Percentiles rank a stretch among this genome's conserved stretches.
Conservation (phyloP, 2,797 vertebrate genomes). For the Peromyscus aztecus region DNA sequence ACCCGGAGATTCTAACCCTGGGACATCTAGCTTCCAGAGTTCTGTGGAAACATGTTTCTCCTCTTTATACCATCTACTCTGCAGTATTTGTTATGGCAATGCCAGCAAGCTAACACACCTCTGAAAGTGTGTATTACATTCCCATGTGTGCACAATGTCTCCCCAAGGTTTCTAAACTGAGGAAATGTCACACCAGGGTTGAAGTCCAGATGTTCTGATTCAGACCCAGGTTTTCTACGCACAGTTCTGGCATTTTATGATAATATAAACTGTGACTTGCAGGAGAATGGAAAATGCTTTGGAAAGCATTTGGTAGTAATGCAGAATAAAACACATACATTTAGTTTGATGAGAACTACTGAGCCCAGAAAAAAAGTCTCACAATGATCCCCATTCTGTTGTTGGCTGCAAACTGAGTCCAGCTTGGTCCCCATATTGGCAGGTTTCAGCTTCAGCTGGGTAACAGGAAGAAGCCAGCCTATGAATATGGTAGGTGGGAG, state of each 20-base stretch:
- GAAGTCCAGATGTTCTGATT: slow-evolving; percentile 29
- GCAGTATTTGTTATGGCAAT: not conserved
- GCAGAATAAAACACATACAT: slow-evolving; percentile 44
- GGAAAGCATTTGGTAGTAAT: slow-evolving; percentile 57
- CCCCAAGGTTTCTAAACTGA: not conserved
- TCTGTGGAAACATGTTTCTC: not conserved
- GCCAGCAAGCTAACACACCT: not conserved
- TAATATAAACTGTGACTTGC: not conserved
- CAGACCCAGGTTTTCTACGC: not conserved
- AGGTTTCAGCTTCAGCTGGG: slow-evolving; percentile 74
- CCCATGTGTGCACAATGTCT: not conserved
- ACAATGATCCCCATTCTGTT: slow-evolving; percentile 73
- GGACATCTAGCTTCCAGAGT: not conserved
- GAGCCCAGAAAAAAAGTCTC: slow-evolving; percentile 64
- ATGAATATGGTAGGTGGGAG: slow-evolving; percentile 79
- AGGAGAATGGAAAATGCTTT: slow-evolving; percentile 30
- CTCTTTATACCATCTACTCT: not conserved
- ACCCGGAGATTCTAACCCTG: not conserved
- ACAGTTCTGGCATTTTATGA: not conserved
- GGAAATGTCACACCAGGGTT: not conserved
- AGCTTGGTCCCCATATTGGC: slow-evolving; percentile 75
- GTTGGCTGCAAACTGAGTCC: slow-evolving; percentile 73
- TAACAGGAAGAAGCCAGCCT: slow-evolving; percentile 70
- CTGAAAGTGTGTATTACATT: not conserved
- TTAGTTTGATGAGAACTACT: slow-evolving; percentile 63